phyloP scores from a whole-genome alignment of 2,113 vertebrate genomes.

The Anoura caudifer region DNA sequence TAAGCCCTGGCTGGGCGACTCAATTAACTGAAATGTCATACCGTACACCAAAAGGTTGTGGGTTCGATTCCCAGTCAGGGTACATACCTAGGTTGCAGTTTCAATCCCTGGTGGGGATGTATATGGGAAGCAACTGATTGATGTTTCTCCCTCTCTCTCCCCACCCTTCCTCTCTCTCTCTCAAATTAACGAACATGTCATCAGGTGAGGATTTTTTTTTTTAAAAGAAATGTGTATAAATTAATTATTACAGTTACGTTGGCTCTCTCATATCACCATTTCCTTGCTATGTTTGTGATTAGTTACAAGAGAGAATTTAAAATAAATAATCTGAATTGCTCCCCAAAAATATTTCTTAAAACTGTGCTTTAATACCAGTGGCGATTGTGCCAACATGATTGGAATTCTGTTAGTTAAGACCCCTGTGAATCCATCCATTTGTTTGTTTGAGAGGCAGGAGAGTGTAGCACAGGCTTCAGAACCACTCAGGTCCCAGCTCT shows the following conservation, averaged over 20 bases:
- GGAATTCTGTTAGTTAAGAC: neutral
- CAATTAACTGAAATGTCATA: too few relatives aligned
- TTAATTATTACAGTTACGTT: conserved; percentile 33
- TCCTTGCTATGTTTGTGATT: conserved; percentile 39
- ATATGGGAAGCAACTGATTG: too few relatives aligned
- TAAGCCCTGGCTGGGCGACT: neutral
- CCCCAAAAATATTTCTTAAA: neutral
- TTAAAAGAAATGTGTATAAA: neutral
- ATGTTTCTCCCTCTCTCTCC: too few relatives aligned
- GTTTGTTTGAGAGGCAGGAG: neutral
- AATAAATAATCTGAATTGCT: conserved; percentile 17
- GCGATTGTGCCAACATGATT: neutral
- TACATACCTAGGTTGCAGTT: too few relatives aligned
- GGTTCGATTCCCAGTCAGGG: too few relatives aligned
- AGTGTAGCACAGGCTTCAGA: neutral
- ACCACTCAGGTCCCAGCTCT: neutral
- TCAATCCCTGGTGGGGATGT: too few relatives aligned
- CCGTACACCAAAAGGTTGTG: too few relatives aligned
- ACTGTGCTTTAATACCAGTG: neutral
- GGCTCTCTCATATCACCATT: neutral
- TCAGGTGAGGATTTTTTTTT: too few relatives aligned
- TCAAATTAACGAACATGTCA: too few relatives aligned
- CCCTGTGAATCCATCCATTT: neutral
- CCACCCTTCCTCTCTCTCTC: too few relatives aligned
- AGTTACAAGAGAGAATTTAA: conserved; percentile 37